Evolutionary conservation across 2,888 invertebrate species (phyloP).

Genomic region (Caradrina clavipalpis): DNA sequence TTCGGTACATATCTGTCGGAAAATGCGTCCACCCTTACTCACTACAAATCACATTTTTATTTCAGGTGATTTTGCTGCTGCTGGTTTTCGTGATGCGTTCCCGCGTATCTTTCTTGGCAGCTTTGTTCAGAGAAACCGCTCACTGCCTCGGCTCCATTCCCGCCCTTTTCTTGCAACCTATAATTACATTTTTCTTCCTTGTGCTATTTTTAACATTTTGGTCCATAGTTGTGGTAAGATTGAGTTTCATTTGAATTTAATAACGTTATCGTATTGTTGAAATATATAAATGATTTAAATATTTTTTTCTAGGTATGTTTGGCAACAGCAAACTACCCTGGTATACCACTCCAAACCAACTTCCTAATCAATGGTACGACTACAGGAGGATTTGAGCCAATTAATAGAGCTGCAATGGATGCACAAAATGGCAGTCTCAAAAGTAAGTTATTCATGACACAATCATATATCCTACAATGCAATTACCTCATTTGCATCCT

Average conservation of each 20-base stretch:
- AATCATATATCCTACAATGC: background rate
- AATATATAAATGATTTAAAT: background rate
- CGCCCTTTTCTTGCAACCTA: conserved; percentile 95
- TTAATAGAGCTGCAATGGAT: conserved; percentile 76
- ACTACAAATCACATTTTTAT: conserved; percentile 40
- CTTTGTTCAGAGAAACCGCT: conserved; percentile 97
- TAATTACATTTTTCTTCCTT: conserved; percentile 95
- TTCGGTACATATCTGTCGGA: too few relatives aligned
- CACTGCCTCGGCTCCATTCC: conserved; percentile 96
- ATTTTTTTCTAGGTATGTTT: conserved; percentile 91
- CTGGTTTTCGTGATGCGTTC: conserved; percentile 95
- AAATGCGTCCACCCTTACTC: background rate
- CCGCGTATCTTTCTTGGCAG: conserved; percentile 95
- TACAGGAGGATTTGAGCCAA: conserved; percentile 66
- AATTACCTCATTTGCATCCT: too few relatives aligned
- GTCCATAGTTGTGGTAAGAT: conserved; percentile 95
- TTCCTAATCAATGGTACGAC: conserved; percentile 82
- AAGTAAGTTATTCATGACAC: conserved; percentile 72
- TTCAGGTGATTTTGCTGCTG: conserved; percentile 93
- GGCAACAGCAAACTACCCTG: conserved; percentile 95
- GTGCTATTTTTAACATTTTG: conserved; percentile 96
- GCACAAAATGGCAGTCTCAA: conserved; percentile 77
- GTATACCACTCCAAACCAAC: conserved; percentile 87
- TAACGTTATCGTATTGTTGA: background rate
- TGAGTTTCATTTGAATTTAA: conserved; percentile 51